Evolutionary conservation across 2,888 invertebrate genomes (phyloP).

Genomic region (Sphaeridia pumilis): DNA sequence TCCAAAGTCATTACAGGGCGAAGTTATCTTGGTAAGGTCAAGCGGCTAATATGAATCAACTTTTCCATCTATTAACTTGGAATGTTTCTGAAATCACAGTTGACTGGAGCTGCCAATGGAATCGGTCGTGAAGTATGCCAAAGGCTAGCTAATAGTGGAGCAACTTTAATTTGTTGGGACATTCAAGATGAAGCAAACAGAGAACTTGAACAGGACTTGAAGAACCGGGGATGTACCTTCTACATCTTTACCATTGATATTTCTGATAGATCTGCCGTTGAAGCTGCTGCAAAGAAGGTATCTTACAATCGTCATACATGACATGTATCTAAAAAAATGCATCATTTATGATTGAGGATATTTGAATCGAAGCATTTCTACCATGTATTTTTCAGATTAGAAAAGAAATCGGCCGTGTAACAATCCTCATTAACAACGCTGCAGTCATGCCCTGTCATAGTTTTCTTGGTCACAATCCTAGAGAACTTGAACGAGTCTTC

Average conservation of each 20-base stretch:
- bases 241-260: slow-evolving; percentile 58
- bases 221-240: slow-evolving; percentile 36
- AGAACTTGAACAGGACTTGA: slow-evolving; percentile 44
- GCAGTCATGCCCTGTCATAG: slow-evolving; percentile 73
- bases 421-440: slow-evolving; percentile 72
- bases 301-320: too few species aligned
- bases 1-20: slow-evolving; percentile 59
- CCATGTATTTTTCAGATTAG: slow-evolving; percentile 44
- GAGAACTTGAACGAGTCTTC: slow-evolving; percentile 57
- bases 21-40: slow-evolving; percentile 67
- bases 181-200: slow-evolving; percentile 57
- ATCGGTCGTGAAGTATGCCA: slow-evolving; percentile 67
- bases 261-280: slow-evolving; percentile 55
- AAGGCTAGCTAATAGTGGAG: slow-evolving; percentile 58
- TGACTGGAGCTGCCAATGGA: slow-evolving; percentile 79
- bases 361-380: too few species aligned
- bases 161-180: slow-evolving; percentile 64
- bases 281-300: slow-evolving; percentile 45
- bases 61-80: neutral
- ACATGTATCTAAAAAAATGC: neutral
- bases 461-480: slow-evolving; percentile 51
- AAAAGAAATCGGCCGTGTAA: slow-evolving; percentile 60
- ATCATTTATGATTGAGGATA: too few species aligned
- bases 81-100: slow-evolving; percentile 42
- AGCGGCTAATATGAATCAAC: too few species aligned